A percentile compares a stretch with the other conserved stretches of the same genome.
These are phyloP conservation scores for Heliocidaris erythrogramma DNA, from an alignment of 35 echinoderm and acorn worm species.

Conservation along the genomic window DNA sequence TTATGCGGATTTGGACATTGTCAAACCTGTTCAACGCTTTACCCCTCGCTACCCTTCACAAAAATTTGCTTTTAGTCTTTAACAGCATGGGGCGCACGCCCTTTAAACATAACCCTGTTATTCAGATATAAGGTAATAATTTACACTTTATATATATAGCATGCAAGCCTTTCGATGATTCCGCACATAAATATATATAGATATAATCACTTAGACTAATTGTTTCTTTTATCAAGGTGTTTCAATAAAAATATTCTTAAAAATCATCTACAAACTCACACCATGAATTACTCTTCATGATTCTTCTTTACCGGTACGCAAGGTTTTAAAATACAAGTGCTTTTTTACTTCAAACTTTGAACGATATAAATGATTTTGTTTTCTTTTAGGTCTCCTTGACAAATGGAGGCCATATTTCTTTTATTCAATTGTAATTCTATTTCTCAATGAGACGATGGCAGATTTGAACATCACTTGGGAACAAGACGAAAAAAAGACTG, in stretches of 20 bases:
- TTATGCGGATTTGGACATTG: not conserved
- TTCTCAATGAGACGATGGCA: too few species aligned
- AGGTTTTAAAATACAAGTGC: constrained; percentile 18
- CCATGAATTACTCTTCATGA: not conserved
- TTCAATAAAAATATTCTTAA: not conserved
- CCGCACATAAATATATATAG: not conserved
- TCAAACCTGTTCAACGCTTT: not conserved
- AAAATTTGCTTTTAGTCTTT: not conserved
- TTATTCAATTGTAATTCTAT: too few species aligned
- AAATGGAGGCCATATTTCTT: too few species aligned
- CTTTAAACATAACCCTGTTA: not conserved
- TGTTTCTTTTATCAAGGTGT: not conserved
- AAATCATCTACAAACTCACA: not conserved
- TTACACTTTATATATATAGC: not conserved
- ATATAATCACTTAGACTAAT: not conserved
- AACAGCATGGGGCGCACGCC: not conserved
- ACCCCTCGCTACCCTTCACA: not conserved
- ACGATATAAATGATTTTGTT: too few species aligned
- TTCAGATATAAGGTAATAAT: not conserved
- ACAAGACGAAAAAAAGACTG: too few species aligned
- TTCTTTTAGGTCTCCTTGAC: too few species aligned
- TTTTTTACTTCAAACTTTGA: not conserved
- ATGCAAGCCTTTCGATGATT: constrained; percentile 11
- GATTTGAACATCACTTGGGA: too few species aligned
- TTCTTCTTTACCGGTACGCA: not conserved